Base-by-base conservation (phyloP, 1,140 invertebrate genomes). In the Melipona quadrifasciata region DNA sequence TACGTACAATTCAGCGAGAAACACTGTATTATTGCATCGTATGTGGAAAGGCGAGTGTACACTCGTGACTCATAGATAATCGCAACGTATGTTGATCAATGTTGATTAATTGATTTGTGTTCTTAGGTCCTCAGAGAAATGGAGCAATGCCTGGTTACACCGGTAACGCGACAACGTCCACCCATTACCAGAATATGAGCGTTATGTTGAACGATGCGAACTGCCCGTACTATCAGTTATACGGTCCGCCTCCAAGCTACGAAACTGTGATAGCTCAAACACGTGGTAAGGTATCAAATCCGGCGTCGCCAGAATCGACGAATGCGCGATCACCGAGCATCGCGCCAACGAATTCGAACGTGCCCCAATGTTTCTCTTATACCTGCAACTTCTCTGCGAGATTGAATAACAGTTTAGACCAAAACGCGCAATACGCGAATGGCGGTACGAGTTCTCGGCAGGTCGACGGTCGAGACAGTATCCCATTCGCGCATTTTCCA, bases 241-340 rank as follows among this genome's bases (percentile, higher is more conserved):
- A 95, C 76, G 95, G 95, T 67, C 95, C 95, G 51, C 95, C 95
- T 16, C 95, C 95, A 24, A 95, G 95, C 84, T 95, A 95, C 84
- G 95, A 95, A 76, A 95, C 94, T 76, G 95, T 95, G 27, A 94
- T 95, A 55, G 93, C 94, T 4, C 94, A 95, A 77, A 91, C 92
- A 12, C 92, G 93, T 10, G 91, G 93, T 31, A 95, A 95, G 75
- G 82, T 91, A 3, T 86, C 91, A 1, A 87, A 71, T 72, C 90
- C 93, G 4, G 88, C 91, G 57, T 93, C 93, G 17, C 90, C 92
- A 39, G 92, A 94, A 61, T 84, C 91, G 11, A 82, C 83, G 24
- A 47, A 27, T 47, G 27, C 87, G 17, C 82, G 84, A 51, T 61
- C 86, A 16, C 19, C 81, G 24, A 86, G 65, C 21, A 65, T 83